Conservation (phyloP, 2,113 vertebrate genomes). For the Glaucomys volans region DNA sequence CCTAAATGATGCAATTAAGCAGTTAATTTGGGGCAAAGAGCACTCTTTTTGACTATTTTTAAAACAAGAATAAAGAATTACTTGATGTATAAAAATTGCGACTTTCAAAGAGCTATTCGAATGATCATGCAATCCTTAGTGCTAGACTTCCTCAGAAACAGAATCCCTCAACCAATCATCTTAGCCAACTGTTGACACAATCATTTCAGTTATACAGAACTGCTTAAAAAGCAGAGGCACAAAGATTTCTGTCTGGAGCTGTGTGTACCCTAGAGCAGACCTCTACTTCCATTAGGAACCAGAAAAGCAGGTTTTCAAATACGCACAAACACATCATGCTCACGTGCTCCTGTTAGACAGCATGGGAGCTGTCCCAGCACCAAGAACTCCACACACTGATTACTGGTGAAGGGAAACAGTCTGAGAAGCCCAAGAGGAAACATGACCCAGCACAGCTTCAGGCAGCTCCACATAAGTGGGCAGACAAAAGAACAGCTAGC, state of each 20-base stretch:
- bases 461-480: neutral
- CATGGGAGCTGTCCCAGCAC: neutral
- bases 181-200: neutral
- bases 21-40: neutral
- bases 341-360: neutral
- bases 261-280: neutral
- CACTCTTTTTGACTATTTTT: neutral
- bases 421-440: neutral
- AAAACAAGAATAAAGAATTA: slow-evolving; percentile 35
- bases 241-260: neutral
- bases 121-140: neutral
- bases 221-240: neutral
- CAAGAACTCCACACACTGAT: neutral
- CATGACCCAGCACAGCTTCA: neutral
- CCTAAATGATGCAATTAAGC: neutral
- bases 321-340: neutral
- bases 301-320: neutral
- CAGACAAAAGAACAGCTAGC: neutral
- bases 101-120: slow-evolving; percentile 36
- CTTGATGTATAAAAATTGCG: slow-evolving; percentile 33
- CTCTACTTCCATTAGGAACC: neutral
- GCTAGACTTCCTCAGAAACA: neutral
- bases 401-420: neutral
- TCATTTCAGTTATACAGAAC: neutral
- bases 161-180: neutral